Base-by-base conservation (phyloP, 2,797 vertebrate genomes). In the Rhynchotus rufescens region DNA sequence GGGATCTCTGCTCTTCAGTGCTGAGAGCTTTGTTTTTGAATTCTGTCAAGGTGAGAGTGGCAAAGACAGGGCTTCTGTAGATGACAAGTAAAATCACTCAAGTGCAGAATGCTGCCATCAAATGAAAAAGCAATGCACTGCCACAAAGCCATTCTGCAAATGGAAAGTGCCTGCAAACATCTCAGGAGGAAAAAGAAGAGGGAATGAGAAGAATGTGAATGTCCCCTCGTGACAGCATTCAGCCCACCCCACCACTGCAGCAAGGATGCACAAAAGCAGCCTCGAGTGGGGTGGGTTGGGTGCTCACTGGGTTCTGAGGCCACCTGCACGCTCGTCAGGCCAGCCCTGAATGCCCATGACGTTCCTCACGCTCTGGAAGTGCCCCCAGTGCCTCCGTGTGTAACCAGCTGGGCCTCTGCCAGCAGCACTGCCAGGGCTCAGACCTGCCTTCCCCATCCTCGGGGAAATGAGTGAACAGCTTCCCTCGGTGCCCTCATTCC, bases 21-120 rank as follows among this genome's bases (percentile, higher is more conserved):
- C 21, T 32, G 25, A 80, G 9, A 84, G 47, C 32, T 71, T 26
- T 80, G 25, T 71, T 94, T 90, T 75, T 86, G 78, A 94, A 82
- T 66, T 78, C 52, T 21, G 4, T 11, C 0, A 0, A 17, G 45
- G 45, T 5, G 12, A 68, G 11, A 44, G 23, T 30, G 38, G 16
- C 57, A 81, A 71, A 59, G 62, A 87, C 7, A 40, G 14, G 4
- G 11, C 13, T 80, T 84, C 21, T 49, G 12, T 28, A 66, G 51
- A 26, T 32, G 61, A 62, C 40, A 38, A 5, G 14, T 25, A 87
- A 54, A 81, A 75, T 65, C 66, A 44, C 49, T 71, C 0, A 1
- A 81, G 21, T 1, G 0, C 38, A 67, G 62, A 88, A 89, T 7
- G 5, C 12, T 42, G 23, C 36, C 66, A 45, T 34, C 49, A 78